Evolutionary conservation across 2,888 invertebrate species (phyloP).

Genomic region (Dysmachus trigonus): DNA sequence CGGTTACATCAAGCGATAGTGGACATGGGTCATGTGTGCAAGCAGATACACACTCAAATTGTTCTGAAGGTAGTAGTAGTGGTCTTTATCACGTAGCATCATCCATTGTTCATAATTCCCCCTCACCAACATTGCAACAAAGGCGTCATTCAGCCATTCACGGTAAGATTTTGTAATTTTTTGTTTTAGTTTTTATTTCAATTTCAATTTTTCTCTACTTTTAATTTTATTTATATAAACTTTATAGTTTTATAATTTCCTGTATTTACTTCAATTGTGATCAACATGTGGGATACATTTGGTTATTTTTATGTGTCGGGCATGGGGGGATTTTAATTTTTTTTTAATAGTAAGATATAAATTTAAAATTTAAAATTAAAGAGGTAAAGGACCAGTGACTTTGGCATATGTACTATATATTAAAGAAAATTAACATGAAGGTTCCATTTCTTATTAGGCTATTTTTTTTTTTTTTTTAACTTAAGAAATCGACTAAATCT

Average conservation of each 20-base stretch:
- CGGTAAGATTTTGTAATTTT: conserved; percentile 60
- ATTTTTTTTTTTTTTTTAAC: too few relatives aligned
- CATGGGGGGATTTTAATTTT: not conserved
- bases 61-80: conserved; percentile 52
- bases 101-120: conserved; percentile 59
- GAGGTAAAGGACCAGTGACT: too few relatives aligned
- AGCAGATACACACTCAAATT: conserved; percentile 58
- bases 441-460: too few relatives aligned
- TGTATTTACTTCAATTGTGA: not conserved
- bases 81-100: conserved; percentile 55
- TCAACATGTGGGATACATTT: not conserved
- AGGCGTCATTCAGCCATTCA: conserved; percentile 68
- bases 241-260: not conserved
- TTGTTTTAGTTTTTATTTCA: not conserved
- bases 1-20: conserved; percentile 91
- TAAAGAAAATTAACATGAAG: too few relatives aligned
- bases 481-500: too few relatives aligned
- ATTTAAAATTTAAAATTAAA: too few relatives aligned
- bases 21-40: conserved; percentile 83
- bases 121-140: conserved; percentile 63
- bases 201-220: not conserved
- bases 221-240: not conserved
- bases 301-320: not conserved
- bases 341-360: too few relatives aligned
- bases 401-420: too few relatives aligned